Evolutionary conservation across 2,113 vertebrate species (phyloP), one percentile per base, ranked within the genome.

Genomic region (Jacana jacana): DNA sequence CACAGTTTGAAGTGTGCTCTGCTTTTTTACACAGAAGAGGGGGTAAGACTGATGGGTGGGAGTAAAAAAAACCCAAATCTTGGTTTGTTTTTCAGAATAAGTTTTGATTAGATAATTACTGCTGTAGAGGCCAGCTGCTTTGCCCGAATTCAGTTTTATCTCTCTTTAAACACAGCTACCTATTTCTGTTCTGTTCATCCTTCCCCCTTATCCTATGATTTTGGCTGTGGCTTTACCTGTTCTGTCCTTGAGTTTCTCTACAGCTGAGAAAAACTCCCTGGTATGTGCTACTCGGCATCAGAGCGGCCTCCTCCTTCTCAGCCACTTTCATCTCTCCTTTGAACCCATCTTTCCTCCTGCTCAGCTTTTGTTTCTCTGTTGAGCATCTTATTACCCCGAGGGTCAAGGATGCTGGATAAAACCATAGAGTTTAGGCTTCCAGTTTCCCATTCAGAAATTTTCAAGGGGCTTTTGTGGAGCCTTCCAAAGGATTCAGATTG

Each of bases 61-160:
- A 89, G 46, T 85, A 75, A 64, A 66, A 87, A 82, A 40, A 17
- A 1, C 18, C 30, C 44, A 68, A 44, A 86, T 64, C n/a, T 23
- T 40, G n/a, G 25, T 83, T 81, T 93, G 37, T 58, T 87, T 93
- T 89, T 68, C 82, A 92, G 84, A 89, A 69, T 73, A 40, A 75
- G 27, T 92, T 96, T 88, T 86, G 85, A 72, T 94, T 86, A 81
- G 84, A 48, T 92, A 82, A 94, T 87, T 90, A 28, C 44, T 65
- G 28, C 39, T 73, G 46, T 46, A 68, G 37, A 86, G 17, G 28
- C 51, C 71, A 81, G 60, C 69, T 86, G 48, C 20, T 19, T 73
- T 77, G 58, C 33, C 37, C 70, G 54, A 46, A 71, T 94, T 91
- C 49, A 23, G 17, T 63, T 76, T 88, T 31, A 65, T 93, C 42